These are phyloP conservation scores for Montifringilla adamsi DNA, from an alignment of 2,113 vertebrate genomes.

Conservation along the genomic window DNA sequence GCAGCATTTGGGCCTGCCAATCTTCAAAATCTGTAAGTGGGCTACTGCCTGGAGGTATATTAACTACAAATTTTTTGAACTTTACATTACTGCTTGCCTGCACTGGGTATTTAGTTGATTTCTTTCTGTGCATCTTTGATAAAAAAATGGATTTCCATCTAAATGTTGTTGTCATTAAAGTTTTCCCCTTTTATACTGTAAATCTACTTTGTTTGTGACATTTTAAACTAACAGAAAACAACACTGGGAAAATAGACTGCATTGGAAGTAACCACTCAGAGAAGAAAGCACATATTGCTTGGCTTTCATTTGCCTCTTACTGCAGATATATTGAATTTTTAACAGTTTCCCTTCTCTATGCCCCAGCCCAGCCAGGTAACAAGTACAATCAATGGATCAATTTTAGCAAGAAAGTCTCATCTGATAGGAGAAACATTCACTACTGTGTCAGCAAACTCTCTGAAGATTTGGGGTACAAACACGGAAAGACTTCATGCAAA, in stretches of 20 bases:
- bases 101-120: not conserved
- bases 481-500: not conserved
- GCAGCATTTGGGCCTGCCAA: not conserved
- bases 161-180: not conserved
- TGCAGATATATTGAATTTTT: not conserved
- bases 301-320: not conserved
- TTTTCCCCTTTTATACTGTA: not conserved
- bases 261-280: not conserved
- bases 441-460: not conserved
- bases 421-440: not conserved
- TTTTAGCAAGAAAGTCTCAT: not conserved
- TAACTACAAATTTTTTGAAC: slow-evolving; percentile 1
- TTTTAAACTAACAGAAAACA: not conserved
- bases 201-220: not conserved
- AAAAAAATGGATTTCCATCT: not conserved
- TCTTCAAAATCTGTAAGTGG: not conserved
- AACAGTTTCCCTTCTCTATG: not conserved
- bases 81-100: not conserved
- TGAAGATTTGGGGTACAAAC: not conserved
- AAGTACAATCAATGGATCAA: not conserved
- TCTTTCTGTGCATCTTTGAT: not conserved
- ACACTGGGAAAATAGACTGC: not conserved
- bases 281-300: not conserved
- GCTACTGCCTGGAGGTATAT: not conserved
- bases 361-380: not conserved